phyloP scores from a whole-genome alignment of 2,113 vertebrate genomes.

The Oplegnathus fasciatus region DNA sequence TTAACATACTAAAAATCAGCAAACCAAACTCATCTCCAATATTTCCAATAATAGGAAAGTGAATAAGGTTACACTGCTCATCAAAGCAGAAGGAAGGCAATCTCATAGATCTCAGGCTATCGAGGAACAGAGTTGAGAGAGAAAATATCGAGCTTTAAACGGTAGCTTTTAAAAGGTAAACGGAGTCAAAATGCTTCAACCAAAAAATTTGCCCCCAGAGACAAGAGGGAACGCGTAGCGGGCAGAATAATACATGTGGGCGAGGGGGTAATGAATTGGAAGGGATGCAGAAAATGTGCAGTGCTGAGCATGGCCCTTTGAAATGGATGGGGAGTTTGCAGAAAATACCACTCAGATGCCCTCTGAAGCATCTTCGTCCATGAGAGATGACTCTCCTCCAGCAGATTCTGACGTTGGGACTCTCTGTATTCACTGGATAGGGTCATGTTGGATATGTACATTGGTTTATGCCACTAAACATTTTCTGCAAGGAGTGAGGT shows the following conservation, averaged over 20 bases:
- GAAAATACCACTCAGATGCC: slow-evolving; percentile 60
- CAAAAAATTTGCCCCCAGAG: slow-evolving; percentile 83
- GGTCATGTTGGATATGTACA: slow-evolving; percentile 19
- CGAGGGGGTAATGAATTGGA: slow-evolving; percentile 84
- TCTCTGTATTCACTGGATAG: slow-evolving; percentile 8
- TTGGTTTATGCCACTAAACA: slow-evolving; percentile 1
- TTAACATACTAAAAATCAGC: neutral
- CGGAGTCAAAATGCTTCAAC: slow-evolving; percentile 83
- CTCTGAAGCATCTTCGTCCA: slow-evolving; percentile 56
- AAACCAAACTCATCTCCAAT: neutral
- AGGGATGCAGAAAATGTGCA: slow-evolving; percentile 77
- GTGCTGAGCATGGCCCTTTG: slow-evolving; percentile 65
- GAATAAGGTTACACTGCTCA: slow-evolving; percentile 35
- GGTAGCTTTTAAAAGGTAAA: slow-evolving; percentile 83
- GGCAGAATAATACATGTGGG: slow-evolving; percentile 83
- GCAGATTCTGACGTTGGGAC: slow-evolving; percentile 29
- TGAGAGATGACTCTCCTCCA: slow-evolving; percentile 47
- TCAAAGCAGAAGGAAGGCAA: slow-evolving; percentile 64
- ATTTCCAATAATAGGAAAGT: slow-evolving; percentile 11
- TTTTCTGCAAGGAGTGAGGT: neutral
- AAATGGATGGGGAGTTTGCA: slow-evolving; percentile 75
- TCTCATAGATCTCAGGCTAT: slow-evolving; percentile 64
- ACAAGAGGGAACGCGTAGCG: slow-evolving; percentile 72
- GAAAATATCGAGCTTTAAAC: slow-evolving; percentile 80
- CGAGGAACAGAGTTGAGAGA: slow-evolving; percentile 59